Evolutionary conservation across 2,888 invertebrate genomes (phyloP), one percentile per base, ranked within the genome.

Genomic region (Aphodius granarius): DNA sequence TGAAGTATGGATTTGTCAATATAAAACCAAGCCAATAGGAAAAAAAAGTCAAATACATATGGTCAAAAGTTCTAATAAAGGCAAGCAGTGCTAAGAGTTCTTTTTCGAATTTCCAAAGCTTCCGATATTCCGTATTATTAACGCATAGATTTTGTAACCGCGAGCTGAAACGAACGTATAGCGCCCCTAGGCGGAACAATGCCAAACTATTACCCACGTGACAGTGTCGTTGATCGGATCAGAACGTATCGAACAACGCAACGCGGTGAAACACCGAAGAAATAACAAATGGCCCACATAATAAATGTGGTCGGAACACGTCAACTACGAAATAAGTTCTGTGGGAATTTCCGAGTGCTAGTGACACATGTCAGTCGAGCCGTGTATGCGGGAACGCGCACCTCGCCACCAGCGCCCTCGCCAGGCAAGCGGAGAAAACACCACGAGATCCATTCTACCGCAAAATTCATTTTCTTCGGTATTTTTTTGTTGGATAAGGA

Each of bases 271-370:
- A n/a, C 66, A 66, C 66, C 15, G 66, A 19, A 78, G 81, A 82
- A 81, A 82, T 82, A 83, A 83, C 84, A 83, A 83, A 83, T 83
- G 82, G 82, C 78, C 79, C 80, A 80, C 81, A 81, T 84, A 84
- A 84, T 81, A 82, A 84, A 84, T 84, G 84, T 82, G 84, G 83
- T 79, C 81, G 78, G 80, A 79, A 78, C 84, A 84, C 84, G 84
- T 84, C 84, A 84, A 81, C 80, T 81, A 76, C 80, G 79, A 81
- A 83, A 83, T 82, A 83, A 83, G 83, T 82, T 83, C 80, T 81
- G 83, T 84, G 84, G 81, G 84, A 84, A 83, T 74, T 23, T 72
- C 76, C 78, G 80, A 78, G 79, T 82, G 83, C 75, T 73, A 74
- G 72, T 81, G 81, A 83, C 82, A 76, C 76, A 77, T 74, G 76